Percentiles rank a stretch among this genome's conserved stretches.
These are phyloP conservation scores for Tetragnatha versicolor DNA, from an alignment of 1,140 invertebrate genomes.

Conservation along the genomic window DNA sequence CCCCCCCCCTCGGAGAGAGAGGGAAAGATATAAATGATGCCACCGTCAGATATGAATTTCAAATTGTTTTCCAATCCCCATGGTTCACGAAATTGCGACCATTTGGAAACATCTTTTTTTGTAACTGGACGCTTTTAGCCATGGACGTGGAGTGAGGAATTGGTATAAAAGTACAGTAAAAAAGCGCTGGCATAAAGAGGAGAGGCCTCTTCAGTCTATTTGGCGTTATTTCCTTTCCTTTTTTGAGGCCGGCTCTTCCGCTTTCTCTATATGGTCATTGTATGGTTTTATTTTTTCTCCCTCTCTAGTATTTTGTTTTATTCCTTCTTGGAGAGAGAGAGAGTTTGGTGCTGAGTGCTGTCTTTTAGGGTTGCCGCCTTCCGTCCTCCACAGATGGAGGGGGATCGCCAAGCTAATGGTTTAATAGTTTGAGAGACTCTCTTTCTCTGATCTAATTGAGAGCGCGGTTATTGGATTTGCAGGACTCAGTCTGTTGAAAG, in stretches of 20 bases:
- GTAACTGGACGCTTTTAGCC: conserved; percentile 52
- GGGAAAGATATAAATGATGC: conserved; percentile 54
- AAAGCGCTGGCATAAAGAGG: conserved; percentile 16
- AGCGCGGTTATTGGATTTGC: too few relatives aligned
- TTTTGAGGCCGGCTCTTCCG: not conserved
- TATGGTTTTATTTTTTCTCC: conserved; percentile 22
- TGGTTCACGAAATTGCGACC: conserved; percentile 56
- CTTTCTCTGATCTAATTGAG: too few relatives aligned
- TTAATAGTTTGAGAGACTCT: conserved; percentile 37
- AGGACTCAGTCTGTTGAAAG: too few relatives aligned
- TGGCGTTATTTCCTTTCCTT: conserved; percentile 24
- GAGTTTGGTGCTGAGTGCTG: conserved; percentile 36
- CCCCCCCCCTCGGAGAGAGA: not conserved
- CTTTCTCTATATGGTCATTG: conserved; percentile 44
- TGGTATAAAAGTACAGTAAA: conserved; percentile 12
- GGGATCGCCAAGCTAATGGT: conserved; percentile 14
- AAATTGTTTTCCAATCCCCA: conserved; percentile 57
- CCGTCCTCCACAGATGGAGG: not conserved
- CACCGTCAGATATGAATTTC: conserved; percentile 56
- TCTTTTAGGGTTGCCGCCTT: conserved; percentile 30
- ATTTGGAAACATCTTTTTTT: conserved; percentile 56
- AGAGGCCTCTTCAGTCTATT: conserved; percentile 29
- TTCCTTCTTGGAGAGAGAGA: not conserved
- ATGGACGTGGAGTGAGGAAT: conserved; percentile 20
- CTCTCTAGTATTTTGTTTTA: conserved; percentile 7